Evolutionary conservation across 2,113 vertebrate genomes (phyloP), one percentile per base, ranked within the genome.

Genomic region (Bombycilla garrulus): DNA sequence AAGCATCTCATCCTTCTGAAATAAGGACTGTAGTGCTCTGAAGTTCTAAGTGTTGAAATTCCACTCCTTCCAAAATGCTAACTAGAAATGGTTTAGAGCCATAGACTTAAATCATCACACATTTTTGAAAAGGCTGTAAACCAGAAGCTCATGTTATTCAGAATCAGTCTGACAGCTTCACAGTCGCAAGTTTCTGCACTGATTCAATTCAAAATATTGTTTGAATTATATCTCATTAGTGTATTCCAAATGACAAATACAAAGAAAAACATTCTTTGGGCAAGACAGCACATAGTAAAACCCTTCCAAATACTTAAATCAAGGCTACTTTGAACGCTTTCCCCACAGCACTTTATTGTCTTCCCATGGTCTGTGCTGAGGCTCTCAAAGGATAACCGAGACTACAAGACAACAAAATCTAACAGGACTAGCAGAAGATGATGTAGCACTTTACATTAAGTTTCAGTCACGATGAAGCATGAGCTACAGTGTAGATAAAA

Each of bases 121-220:
- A 38, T 91, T 91, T 83, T 71, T 83, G 10, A 71, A 81, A 90
- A 86, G 60, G 36, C 82, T 93, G 42, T 67, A 86, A 67, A 93
- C 66, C 71, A 94, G 77, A 84, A 92, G 92, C 76, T 93, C 88
- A 70, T 86, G 85, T 83, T 96, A 80, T 90, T 96, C 92, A 90
- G 82, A 96, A 95, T n/a, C 65, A 93, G 85, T 58, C 79, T 88
- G 79, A 90, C 90, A 90, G 69, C 64, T 90, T 84, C 77, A 73
- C n/a, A 92, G 33, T 74, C 60, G 0, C 29, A 79, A 89, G 44
- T 28, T 85, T 89, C 80, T 56, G 33, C 36, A 89, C 20, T 25
- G 77, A 91, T 85, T 82, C 89, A 77, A 83, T 94, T 88, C 67
- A 94, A 95, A 95, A 92, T 93, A 96, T 78, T 93, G 79, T 60